These are phyloP conservation scores for Ophonus ardosiacus DNA, from an alignment of 2,888 invertebrate genomes.

Conservation along the genomic window DNA sequence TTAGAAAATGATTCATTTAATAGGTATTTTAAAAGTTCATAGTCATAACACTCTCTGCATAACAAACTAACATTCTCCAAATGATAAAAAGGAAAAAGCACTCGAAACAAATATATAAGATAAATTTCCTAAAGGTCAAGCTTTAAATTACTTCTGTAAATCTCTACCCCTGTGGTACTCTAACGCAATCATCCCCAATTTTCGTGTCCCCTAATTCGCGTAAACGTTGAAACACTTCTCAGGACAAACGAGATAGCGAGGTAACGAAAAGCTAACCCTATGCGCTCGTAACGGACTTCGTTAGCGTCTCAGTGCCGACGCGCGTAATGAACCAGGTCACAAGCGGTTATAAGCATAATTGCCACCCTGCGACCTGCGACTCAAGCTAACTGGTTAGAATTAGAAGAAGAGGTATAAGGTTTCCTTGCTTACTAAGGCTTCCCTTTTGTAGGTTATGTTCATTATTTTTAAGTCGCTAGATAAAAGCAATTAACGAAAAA, in stretches of 20 bases:
- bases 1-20: too few species aligned
- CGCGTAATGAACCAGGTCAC: conserved; percentile 18
- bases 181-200: conserved; percentile 8
- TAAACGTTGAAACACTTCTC: not conserved
- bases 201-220: not conserved
- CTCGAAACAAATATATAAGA: not conserved
- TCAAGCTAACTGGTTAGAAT: not conserved
- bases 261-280: conserved; percentile 30
- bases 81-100: not conserved
- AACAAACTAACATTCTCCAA: not conserved
- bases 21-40: too few species aligned
- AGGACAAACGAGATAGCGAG: not conserved
- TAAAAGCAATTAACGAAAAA: not conserved
- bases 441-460: conserved; percentile 14
- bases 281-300: conserved; percentile 13
- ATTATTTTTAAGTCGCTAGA: not conserved
- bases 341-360: conserved; percentile 16
- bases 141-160: not conserved
- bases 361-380: not conserved
- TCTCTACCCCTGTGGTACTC: not conserved
- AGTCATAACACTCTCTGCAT: too few species aligned
- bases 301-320: not conserved
- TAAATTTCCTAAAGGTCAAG: not conserved
- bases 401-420: not conserved
- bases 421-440: conserved; percentile 11